Evolutionary conservation across 1,140 invertebrate species (phyloP).

Genomic region (Apis dorsata): DNA sequence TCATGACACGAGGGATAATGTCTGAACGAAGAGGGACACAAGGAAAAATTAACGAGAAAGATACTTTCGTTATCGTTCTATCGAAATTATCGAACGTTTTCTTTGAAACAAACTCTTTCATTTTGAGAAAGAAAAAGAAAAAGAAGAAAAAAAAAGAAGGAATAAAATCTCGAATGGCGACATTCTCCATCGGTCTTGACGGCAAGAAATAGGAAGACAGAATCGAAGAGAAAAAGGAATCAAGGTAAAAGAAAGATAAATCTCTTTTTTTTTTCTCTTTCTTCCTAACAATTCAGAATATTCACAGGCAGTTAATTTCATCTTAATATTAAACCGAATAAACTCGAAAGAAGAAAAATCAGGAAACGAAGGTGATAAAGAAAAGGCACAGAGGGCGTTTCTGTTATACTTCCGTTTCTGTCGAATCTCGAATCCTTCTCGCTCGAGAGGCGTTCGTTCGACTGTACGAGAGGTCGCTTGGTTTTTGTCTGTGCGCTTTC

Average conservation of each 20-base stretch:
- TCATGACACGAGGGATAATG: neutral
- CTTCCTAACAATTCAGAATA: conserved; percentile 24
- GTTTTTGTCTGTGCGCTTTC: conserved; percentile 44
- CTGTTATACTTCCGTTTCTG: neutral
- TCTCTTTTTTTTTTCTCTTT: neutral
- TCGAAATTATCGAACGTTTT: neutral
- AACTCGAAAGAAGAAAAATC: neutral
- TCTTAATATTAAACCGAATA: neutral
- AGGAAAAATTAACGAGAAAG: no score
- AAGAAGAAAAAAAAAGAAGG: neutral
- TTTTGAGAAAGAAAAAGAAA: neutral
- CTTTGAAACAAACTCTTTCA: no score
- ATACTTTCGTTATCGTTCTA: neutral
- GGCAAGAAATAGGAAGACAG: neutral
- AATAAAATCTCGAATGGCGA: neutral
- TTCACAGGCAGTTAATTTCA: conserved; percentile 22
- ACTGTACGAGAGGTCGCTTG: neutral
- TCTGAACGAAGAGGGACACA: no score
- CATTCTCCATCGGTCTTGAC: neutral
- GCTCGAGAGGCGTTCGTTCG: conserved; percentile 50
- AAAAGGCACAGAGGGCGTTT: conserved; percentile 11
- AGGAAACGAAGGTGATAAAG: conserved; percentile 5
- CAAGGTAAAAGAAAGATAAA: conserved; percentile 1
- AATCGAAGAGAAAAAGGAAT: neutral
- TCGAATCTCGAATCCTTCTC: conserved; percentile 60